Evolutionary conservation across 2,888 invertebrate species (phyloP).

Genomic region (Melieria crassipennis): DNA sequence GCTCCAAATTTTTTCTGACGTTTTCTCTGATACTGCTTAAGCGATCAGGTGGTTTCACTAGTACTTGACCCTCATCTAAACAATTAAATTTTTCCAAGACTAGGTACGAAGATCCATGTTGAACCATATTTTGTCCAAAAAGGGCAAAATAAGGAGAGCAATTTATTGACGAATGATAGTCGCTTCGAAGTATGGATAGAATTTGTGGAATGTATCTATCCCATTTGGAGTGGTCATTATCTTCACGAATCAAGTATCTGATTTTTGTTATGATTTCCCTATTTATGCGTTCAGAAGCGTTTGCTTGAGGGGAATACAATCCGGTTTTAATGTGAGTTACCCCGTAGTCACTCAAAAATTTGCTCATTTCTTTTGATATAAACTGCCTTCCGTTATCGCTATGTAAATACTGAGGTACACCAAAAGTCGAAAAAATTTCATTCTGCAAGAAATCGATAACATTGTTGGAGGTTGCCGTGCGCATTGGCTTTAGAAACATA

Average conservation of each 20-base stretch:
- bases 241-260: constrained; percentile 19
- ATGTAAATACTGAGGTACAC: constrained; percentile 44
- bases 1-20: too few species aligned
- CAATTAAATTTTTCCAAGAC: too few species aligned
- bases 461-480: constrained; percentile 16
- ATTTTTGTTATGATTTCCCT: constrained; percentile 50
- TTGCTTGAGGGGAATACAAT: constrained; percentile 53
- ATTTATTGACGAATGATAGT: too few species aligned
- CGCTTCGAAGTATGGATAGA: too few species aligned
- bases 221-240: too few species aligned
- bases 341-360: constrained; percentile 37
- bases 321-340: constrained; percentile 41
- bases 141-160: too few species aligned
- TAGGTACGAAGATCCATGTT: too few species aligned
- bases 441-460: constrained; percentile 26
- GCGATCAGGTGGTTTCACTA: too few species aligned
- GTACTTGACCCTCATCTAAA: too few species aligned
- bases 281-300: constrained; percentile 50
- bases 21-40: too few species aligned
- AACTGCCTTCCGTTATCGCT: constrained; percentile 51
- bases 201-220: too few species aligned
- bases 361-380: constrained; percentile 33
- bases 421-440: constrained; percentile 46
- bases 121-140: too few species aligned
- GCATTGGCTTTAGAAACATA: constrained; percentile 21